These are phyloP conservation scores for Tryphoninae sp. DNA, from an alignment of 2,888 invertebrate genomes.

Conservation along the genomic window DNA sequence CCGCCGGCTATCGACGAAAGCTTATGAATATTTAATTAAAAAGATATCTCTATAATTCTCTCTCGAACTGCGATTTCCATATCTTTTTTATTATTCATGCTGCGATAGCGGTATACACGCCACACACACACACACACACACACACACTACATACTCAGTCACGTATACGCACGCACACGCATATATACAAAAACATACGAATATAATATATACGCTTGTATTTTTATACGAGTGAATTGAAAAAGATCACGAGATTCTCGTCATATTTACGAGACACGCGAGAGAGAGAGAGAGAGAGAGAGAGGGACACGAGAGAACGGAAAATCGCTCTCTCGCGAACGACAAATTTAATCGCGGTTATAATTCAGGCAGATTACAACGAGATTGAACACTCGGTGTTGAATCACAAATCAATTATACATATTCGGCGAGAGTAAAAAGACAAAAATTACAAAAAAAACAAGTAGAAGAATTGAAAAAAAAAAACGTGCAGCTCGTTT, in stretches of 20 bases:
- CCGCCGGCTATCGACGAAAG: constrained; percentile 54
- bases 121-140: neutral
- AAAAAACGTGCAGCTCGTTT: too few relatives aligned
- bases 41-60: constrained; percentile 55
- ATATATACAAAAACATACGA: neutral
- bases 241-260: constrained; percentile 25
- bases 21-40: constrained; percentile 61
- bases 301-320: constrained; percentile 10
- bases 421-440: neutral
- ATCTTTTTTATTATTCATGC: constrained; percentile 46
- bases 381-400: constrained; percentile 11
- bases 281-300: constrained; percentile 2
- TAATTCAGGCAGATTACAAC: constrained; percentile 15
- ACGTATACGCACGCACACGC: neutral
- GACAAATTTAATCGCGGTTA: constrained; percentile 48
- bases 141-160: too few relatives aligned
- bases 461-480: neutral
- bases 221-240: constrained; percentile 3
- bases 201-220: neutral
- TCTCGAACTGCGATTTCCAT: constrained; percentile 24
- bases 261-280: constrained; percentile 47
- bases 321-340: constrained; percentile 2
- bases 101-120: neutral
- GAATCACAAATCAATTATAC: constrained; percentile 27
- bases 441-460: neutral